phyloP scores from a whole-genome alignment of 2,888 invertebrate species.

The Torymus auratus region DNA sequence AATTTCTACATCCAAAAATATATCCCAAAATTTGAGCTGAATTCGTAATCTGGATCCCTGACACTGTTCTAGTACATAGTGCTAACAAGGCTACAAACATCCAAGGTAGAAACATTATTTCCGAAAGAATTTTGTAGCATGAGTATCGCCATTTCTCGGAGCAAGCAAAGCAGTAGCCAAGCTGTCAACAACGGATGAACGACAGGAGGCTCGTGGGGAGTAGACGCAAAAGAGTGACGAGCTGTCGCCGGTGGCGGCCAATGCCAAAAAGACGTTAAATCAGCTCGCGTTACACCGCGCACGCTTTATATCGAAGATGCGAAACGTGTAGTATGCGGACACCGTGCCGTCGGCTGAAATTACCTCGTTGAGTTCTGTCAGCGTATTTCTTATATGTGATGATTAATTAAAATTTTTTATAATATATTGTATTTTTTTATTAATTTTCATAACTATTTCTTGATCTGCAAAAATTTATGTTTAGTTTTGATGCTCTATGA shows the following conservation, averaged over 20 bases:
- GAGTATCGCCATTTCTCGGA: slow-evolving; percentile 62
- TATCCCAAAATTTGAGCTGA: too few relatives aligned
- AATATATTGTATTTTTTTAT: too few relatives aligned
- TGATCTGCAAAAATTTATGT: too few relatives aligned
- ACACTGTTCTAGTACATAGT: too few relatives aligned
- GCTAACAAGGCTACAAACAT: too few relatives aligned
- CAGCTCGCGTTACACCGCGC: slow-evolving; percentile 5
- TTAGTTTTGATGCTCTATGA: too few relatives aligned
- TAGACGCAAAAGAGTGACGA: slow-evolving; percentile 69
- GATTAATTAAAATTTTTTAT: too few relatives aligned
- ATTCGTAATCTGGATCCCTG: too few relatives aligned
- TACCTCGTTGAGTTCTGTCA: neutral
- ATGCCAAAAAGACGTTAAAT: slow-evolving; percentile 64
- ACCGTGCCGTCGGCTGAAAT: neutral
- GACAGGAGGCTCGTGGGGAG: slow-evolving; percentile 71
- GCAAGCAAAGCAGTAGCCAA: slow-evolving; percentile 61
- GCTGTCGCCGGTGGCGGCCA: slow-evolving; percentile 67
- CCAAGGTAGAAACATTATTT: too few relatives aligned
- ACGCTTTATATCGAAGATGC: neutral
- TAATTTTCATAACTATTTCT: too few relatives aligned
- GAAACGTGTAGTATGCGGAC: neutral
- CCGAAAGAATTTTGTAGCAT: neutral
- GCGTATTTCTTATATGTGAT: too few relatives aligned
- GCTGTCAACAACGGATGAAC: slow-evolving; percentile 69
- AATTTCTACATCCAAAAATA: too few relatives aligned